These are phyloP conservation scores for Malacoctenus gilli DNA, from an alignment of 2,797 vertebrate genomes.

Conservation along the genomic window DNA sequence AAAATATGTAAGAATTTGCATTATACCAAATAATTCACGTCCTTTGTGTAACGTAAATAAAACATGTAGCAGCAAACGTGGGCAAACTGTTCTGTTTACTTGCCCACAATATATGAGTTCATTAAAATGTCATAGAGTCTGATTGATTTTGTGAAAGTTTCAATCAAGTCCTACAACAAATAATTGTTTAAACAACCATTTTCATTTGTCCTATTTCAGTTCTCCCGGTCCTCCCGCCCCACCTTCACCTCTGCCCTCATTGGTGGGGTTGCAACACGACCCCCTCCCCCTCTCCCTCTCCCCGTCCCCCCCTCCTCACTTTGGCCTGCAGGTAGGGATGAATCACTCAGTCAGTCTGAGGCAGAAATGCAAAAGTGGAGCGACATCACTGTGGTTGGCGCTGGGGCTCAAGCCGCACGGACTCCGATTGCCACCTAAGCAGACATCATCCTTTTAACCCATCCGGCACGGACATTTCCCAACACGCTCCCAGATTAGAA, in stretches of 20 bases:
- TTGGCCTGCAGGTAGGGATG: constrained; percentile 49
- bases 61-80: too few relatives aligned
- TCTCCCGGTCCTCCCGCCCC: not conserved
- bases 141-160: too few relatives aligned
- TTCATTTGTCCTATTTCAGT: too few relatives aligned
- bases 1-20: too few relatives aligned
- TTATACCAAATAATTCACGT: too few relatives aligned
- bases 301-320: not conserved
- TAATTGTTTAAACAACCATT: not conserved
- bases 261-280: constrained; percentile 18
- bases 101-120: too few relatives aligned
- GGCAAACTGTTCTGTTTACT: too few relatives aligned
- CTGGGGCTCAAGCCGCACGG: constrained; percentile 28
- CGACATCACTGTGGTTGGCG: constrained; percentile 35
- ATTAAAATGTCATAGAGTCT: too few relatives aligned
- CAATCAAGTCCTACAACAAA: too few relatives aligned
- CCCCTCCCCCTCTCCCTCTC: not conserved
- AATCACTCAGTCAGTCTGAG: constrained; percentile 56
- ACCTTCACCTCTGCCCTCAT: constrained; percentile 39
- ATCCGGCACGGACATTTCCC: constrained; percentile 25
- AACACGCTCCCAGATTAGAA: constrained; percentile 44
- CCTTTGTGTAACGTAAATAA: too few relatives aligned
- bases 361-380: constrained; percentile 48
- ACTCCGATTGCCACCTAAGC: constrained; percentile 27
- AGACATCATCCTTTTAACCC: constrained; percentile 46